Evolutionary conservation across 2,797 vertebrate species (phyloP), one percentile per base, ranked within the genome.

Genomic region (Naso thynnoides): DNA sequence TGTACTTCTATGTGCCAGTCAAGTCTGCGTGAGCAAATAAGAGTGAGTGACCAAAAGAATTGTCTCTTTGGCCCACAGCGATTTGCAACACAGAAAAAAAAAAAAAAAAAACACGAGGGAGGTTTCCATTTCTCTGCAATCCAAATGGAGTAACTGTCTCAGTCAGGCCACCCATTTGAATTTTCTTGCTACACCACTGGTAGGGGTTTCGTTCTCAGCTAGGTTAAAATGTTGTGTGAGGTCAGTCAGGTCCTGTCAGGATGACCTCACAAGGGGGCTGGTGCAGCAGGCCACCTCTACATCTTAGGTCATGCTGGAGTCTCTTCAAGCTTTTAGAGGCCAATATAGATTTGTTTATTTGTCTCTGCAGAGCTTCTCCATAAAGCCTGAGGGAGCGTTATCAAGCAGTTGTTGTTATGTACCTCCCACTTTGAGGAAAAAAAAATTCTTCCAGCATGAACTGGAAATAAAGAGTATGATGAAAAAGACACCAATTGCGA

Each of bases 291-390:
- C n/a, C 36, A 31, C n/a, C 29, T 42, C 27, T 42, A 61, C 59
- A 45, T 48, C 21, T 16, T 31, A 70, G 54, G 52, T 78, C 41
- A 59, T 45, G 19, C 15, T 52, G 3, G 24, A 31, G 47, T 39
- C 10, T 47, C 45, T 39, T 44, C 41, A 6, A 56, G 24, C n/a
- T 21, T 33, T 21, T 26, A 47, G 11, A 70, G 18, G 31, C 27
- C 3, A 55, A 48, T 29, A 48, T 56, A 8, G 10, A 44, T 57
- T 62, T 50, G 23, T 24, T 16, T 39, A 10, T 41, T 18, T 26
- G 27, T 39, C 41, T 57, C 44, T 57, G 56, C 26, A 59, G 39
- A 14, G 41, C 18, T 60, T n/a, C 24, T 31, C 27, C 1, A 44
- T 10, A 24, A 10, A 21, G n/a, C 41, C 49, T 49, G 33, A 10